Evolutionary conservation across 1,140 invertebrate species (phyloP).

Genomic region (Drosophila nigromelanica): DNA sequence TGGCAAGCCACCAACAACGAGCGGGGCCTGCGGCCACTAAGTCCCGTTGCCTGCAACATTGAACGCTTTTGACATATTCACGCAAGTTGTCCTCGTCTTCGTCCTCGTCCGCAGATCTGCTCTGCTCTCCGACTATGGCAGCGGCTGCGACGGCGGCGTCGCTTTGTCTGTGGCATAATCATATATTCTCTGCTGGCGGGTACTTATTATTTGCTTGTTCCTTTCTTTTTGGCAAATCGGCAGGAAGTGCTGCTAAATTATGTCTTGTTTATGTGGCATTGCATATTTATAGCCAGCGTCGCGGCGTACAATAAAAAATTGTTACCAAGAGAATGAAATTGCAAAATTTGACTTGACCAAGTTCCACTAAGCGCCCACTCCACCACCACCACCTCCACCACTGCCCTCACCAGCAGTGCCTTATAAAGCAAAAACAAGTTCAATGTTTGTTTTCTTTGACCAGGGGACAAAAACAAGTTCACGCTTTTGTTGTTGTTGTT

Average conservation of each 20-base stretch:
- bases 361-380: constrained; percentile 25
- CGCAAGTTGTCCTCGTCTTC: constrained; percentile 62
- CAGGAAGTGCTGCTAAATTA: constrained; percentile 80
- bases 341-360: constrained; percentile 77
- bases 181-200: constrained; percentile 71
- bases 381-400: background rate
- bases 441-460: constrained; percentile 75
- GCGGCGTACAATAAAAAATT: constrained; percentile 73
- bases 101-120: background rate
- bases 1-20: constrained; percentile 77
- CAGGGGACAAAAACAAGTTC: constrained; percentile 71
- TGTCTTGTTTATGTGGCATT: constrained; percentile 82
- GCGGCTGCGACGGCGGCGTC: constrained; percentile 56
- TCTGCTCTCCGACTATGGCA: constrained; percentile 4
- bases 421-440: constrained; percentile 67
- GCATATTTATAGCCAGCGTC: constrained; percentile 72
- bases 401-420: background rate
- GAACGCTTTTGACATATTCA: constrained; percentile 81
- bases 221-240: constrained; percentile 76
- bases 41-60: constrained; percentile 69
- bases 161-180: constrained; percentile 77
- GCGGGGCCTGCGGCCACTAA: constrained; percentile 18
- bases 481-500: constrained; percentile 14
- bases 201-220: constrained; percentile 79
- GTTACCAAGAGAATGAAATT: constrained; percentile 62